Evolutionary conservation across 2,888 invertebrate genomes (phyloP), one percentile per base, ranked within the genome.

Genomic region (Caenorhabditis sp.): DNA sequence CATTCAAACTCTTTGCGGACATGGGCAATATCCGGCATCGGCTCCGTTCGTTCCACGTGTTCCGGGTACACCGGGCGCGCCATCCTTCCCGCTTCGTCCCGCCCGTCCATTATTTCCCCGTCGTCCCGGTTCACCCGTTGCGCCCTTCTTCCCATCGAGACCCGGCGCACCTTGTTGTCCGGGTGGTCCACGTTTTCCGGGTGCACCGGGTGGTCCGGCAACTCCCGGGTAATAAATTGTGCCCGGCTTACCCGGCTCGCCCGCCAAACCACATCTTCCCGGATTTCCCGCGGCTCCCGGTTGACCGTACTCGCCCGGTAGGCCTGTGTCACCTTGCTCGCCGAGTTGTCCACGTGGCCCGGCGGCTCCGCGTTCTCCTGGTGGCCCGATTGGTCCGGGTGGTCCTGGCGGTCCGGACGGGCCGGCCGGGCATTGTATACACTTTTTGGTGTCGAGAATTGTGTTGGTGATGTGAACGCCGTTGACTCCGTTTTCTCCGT

Each of bases 361-460:
- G 19, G 59, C 31, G 24, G 76, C 51, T 62, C 84, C 84, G 17
- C 81, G 76, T 10, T 78, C 79, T 64, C 85, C 85, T 27, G 74
- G 73, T 51, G 76, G 73, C 54, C 85, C 79, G 12, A 70, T 63
- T 31, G 70, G 71, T 69, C 83, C 83, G 10, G 83, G 77, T 23
- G 80, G 80, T 77, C 83, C 83, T 51, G 76, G 77, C 21, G 82
- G 81, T 67, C 82, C 83, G 5, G 81, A 71, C 21, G 83, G 82
- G 51, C 84, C 84, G 23, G 82, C 82, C 37, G 83, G 83, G 61
- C 83, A 82, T 64, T 77, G 70, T 67, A 81, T 78, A 61, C 83
- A 83, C 31, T 75, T 78, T 23, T 74, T 74, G 49, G 65, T 64
- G 26, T 72, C 64, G 8, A 61, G 72, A 51, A 66, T 59, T 1